phyloP scores from a whole-genome alignment of 2,888 invertebrate species.

The Schizaphis graminum region DNA sequence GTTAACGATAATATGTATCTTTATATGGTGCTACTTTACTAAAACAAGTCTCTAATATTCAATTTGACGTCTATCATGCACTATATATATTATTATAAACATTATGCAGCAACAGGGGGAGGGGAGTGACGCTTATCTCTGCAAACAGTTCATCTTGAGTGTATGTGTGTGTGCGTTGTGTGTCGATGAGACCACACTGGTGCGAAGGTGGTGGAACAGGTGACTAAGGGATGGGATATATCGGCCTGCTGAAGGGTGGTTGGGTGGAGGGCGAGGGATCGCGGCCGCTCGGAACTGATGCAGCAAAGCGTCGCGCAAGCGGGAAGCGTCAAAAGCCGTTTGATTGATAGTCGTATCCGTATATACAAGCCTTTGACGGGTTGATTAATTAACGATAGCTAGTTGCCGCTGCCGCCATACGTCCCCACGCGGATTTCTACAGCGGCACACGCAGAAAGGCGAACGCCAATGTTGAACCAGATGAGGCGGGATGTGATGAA shows the following conservation, averaged over 20 bases:
- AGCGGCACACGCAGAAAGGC: not conserved
- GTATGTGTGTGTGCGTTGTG: not conserved
- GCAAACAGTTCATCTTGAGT: slow-evolving; percentile 20
- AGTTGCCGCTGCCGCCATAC: not conserved
- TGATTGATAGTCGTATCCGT: slow-evolving; percentile 63
- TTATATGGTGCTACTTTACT: not conserved
- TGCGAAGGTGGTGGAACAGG: not conserved
- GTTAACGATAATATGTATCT: not conserved
- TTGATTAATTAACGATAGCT: slow-evolving; percentile 64
- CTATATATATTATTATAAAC: not conserved
- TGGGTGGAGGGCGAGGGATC: not conserved
- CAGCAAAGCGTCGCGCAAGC: slow-evolving; percentile 17
- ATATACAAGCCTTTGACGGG: slow-evolving; percentile 55
- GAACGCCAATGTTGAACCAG: not conserved
- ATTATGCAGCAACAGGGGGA: not conserved
- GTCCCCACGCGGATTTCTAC: not conserved
- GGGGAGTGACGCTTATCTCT: slow-evolving; percentile 10
- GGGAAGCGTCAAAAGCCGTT: slow-evolving; percentile 47
- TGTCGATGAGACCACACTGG: not conserved
- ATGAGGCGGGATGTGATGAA: not conserved
- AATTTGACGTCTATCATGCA: slow-evolving; percentile 25
- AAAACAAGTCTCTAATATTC: slow-evolving; percentile 31
- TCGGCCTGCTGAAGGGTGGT: not conserved
- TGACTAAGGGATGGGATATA: not conserved
- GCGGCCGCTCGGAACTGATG: not conserved